These are phyloP conservation scores for Ciconia stormi DNA, from an alignment of 2,113 vertebrate genomes.

Conservation along the genomic window DNA sequence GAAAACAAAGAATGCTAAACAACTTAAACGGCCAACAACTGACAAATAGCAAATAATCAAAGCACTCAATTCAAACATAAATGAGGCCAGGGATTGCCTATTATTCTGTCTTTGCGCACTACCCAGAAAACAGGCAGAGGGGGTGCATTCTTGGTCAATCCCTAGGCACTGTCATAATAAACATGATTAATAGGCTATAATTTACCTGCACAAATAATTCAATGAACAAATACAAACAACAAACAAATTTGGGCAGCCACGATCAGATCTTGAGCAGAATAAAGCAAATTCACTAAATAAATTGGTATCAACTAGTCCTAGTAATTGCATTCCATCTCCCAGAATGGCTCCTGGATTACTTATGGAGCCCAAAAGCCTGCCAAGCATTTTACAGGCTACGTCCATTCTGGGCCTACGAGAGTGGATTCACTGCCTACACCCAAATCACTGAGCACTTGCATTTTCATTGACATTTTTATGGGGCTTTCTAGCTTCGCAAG, in stretches of 20 bases:
- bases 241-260: slow-evolving; percentile 31
- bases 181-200: slow-evolving; percentile 61
- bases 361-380: slow-evolving; percentile 26
- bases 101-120: slow-evolving; percentile 39
- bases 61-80: slow-evolving; percentile 56
- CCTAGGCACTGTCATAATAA: slow-evolving; percentile 58
- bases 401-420: background rate
- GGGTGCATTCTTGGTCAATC: slow-evolving; percentile 38
- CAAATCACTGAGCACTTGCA: background rate
- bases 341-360: slow-evolving; percentile 50
- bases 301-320: slow-evolving; percentile 49
- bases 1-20: slow-evolving; percentile 48
- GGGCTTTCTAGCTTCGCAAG: background rate
- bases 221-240: slow-evolving; percentile 51
- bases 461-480: slow-evolving; percentile 49
- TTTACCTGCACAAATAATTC: slow-evolving; percentile 65
- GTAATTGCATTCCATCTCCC: slow-evolving; percentile 56
- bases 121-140: slow-evolving; percentile 26
- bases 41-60: slow-evolving; percentile 68
- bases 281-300: slow-evolving; percentile 52
- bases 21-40: slow-evolving; percentile 17
- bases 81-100: slow-evolving; percentile 52
- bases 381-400: slow-evolving; percentile 29
- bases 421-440: slow-evolving; percentile 29
- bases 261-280: slow-evolving; percentile 50